Conservation (phyloP, 2,797 vertebrate species). For the Hippopotamyrus pictus region DNA sequence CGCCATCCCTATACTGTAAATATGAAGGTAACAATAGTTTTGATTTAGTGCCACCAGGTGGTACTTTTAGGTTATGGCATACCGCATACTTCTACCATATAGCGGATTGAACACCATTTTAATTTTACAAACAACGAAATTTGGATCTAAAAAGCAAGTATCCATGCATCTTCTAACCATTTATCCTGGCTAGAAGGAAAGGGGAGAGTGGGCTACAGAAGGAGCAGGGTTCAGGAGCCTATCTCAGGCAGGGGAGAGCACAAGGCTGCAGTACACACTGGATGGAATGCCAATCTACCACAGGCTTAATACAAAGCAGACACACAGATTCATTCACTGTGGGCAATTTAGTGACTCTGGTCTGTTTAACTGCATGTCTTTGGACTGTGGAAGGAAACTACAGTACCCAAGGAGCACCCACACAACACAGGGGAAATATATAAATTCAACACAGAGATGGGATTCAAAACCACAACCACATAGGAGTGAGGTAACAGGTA, state of each 20-base stretch:
- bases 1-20: not conserved
- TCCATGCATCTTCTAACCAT: not conserved
- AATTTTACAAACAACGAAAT: not conserved
- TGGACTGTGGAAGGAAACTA: not conserved
- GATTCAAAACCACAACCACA: not conserved
- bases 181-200: not conserved
- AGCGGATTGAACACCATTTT: not conserved
- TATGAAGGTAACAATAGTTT: not conserved
- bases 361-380: not conserved
- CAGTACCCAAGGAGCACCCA: not conserved
- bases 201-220: not conserved
- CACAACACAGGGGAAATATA: not conserved
- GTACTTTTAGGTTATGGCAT: not conserved
- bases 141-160: not conserved
- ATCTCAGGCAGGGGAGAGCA: not conserved
- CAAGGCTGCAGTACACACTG: not conserved
- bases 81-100: not conserved
- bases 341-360: not conserved
- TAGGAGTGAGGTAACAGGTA: not conserved
- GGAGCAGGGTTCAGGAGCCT: not conserved
- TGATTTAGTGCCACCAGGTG: conserved; percentile 21
- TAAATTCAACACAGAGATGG: not conserved
- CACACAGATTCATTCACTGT: not conserved
- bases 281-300: not conserved
- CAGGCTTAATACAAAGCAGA: not conserved